Percentiles rank a stretch among this genome's conserved stretches.
Evolutionary conservation across 2,888 invertebrate genomes (phyloP).

Genomic region (Drosophila subquinaria): DNA sequence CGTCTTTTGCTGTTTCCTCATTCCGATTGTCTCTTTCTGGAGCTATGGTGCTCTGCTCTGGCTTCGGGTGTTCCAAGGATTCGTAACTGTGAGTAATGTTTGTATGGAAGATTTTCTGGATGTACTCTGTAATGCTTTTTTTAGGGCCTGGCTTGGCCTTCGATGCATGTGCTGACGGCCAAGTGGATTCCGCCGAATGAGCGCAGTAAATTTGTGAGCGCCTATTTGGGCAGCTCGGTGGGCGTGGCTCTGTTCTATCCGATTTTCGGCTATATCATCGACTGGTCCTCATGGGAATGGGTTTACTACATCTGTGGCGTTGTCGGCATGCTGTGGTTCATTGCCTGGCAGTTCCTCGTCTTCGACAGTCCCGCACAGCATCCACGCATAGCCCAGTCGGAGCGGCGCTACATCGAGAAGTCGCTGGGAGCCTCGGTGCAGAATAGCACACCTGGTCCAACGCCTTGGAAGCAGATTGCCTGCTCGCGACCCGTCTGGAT

Average conservation of each 20-base stretch:
- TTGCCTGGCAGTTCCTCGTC: conserved; percentile 88
- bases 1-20: conserved; percentile 88
- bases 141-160: conserved; percentile 90
- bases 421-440: conserved; percentile 86
- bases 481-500: conserved; percentile 89
- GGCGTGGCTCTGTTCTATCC: conserved; percentile 90
- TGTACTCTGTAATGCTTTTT: not conserved
- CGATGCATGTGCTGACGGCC: conserved; percentile 92
- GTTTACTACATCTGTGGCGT: conserved; percentile 89
- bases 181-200: conserved; percentile 94
- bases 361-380: conserved; percentile 89
- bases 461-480: conserved; percentile 89
- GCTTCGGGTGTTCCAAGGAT: conserved; percentile 89
- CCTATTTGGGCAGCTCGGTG: conserved; percentile 89
- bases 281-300: conserved; percentile 89
- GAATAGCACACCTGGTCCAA: conserved; percentile 83
- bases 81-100: conserved; percentile 88
- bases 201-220: conserved; percentile 89
- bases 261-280: conserved; percentile 89
- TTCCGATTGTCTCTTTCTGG: conserved; percentile 88
- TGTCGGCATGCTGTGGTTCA: conserved; percentile 89
- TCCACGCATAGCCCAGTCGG: conserved; percentile 88
- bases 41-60: conserved; percentile 87
- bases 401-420: conserved; percentile 87
- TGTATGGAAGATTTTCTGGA: not conserved